phyloP scores from a whole-genome alignment of 1,140 invertebrate species.

The Pachypeltis micranthus region DNA sequence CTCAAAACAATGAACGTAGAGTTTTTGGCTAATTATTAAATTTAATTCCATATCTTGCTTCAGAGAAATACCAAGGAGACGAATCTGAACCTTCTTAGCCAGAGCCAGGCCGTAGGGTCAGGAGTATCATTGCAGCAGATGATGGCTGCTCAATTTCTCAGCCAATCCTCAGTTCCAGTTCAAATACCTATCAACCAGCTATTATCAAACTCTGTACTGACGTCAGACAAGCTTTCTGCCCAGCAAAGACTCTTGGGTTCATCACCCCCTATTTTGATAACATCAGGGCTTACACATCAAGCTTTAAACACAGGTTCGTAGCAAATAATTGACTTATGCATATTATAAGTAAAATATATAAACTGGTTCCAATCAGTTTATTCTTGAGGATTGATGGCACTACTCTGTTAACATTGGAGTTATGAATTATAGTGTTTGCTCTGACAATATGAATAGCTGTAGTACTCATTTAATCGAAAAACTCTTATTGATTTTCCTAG shows the following conservation, averaged over 20 bases:
- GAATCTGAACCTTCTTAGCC: constrained; percentile 19
- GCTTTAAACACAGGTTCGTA: constrained; percentile 18
- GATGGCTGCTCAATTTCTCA: constrained; percentile 20
- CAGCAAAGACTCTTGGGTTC: constrained; percentile 13
- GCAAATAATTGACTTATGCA: constrained; percentile 1
- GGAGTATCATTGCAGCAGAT: constrained; percentile 22
- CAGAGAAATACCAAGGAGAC: constrained; percentile 24
- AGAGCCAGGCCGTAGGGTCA: constrained; percentile 13
- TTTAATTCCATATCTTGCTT: no score
- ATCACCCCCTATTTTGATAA: constrained; percentile 18
- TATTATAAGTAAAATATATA: neutral
- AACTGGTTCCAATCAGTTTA: no score
- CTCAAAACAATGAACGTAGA: no score
- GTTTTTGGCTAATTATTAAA: no score
- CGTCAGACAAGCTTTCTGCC: constrained; percentile 13
- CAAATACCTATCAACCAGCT: constrained; percentile 19
- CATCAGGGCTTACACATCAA: constrained; percentile 7
- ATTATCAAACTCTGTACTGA: constrained; percentile 10
- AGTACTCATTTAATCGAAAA: no score
- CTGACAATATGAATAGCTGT: no score
- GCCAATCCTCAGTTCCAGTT: constrained; percentile 16
- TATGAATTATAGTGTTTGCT: no score
- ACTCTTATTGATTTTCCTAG: no score
- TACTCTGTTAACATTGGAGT: no score
- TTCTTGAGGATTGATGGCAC: no score